A percentile compares a stretch with the other conserved stretches of the same genome.
Evolutionary conservation across 64 coral and sea anemone species (phyloP).

Genomic region (Pocillopora damicornis): DNA sequence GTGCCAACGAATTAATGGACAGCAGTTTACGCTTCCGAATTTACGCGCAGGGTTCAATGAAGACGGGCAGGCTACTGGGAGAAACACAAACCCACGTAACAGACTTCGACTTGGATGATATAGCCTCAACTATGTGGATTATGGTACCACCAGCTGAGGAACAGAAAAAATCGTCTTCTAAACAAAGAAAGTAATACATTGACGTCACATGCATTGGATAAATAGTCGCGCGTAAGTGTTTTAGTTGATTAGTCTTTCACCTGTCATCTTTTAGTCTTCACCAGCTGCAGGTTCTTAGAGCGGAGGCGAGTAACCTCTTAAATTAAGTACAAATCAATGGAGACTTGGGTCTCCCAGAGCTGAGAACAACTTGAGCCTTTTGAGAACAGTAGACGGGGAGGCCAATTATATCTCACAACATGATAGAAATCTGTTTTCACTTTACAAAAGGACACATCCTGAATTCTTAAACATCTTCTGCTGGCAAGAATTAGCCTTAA

Average conservation of each 20-base stretch:
- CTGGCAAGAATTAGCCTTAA: too few relatives aligned
- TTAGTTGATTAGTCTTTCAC: background rate
- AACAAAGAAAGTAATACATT: conserved; percentile 12
- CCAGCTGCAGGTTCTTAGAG: too few relatives aligned
- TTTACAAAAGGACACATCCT: too few relatives aligned
- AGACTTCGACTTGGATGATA: conserved; percentile 59
- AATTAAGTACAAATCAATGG: too few relatives aligned
- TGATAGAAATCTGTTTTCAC: too few relatives aligned
- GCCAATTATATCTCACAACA: too few relatives aligned
- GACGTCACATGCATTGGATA: background rate
- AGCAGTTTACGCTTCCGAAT: conserved; percentile 44
- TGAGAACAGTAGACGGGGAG: too few relatives aligned
- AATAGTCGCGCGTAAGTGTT: background rate
- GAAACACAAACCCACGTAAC: conserved; percentile 43
- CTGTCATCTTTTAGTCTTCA: too few relatives aligned
- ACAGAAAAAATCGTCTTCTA: conserved; percentile 24
- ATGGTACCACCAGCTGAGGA: conserved; percentile 25
- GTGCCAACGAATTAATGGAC: conserved; percentile 32
- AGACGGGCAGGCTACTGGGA: conserved; percentile 44
- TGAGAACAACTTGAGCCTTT: too few relatives aligned
- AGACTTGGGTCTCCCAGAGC: too few relatives aligned
- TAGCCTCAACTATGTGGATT: conserved; percentile 39
- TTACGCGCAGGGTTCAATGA: conserved; percentile 45
- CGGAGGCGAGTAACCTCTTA: too few relatives aligned
- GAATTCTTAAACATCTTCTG: too few relatives aligned